A percentile compares a stretch with the other conserved stretches of the same genome.
Evolutionary conservation across 2,797 vertebrate genomes (phyloP).

Genomic region (Gymnopithys bicolor): DNA sequence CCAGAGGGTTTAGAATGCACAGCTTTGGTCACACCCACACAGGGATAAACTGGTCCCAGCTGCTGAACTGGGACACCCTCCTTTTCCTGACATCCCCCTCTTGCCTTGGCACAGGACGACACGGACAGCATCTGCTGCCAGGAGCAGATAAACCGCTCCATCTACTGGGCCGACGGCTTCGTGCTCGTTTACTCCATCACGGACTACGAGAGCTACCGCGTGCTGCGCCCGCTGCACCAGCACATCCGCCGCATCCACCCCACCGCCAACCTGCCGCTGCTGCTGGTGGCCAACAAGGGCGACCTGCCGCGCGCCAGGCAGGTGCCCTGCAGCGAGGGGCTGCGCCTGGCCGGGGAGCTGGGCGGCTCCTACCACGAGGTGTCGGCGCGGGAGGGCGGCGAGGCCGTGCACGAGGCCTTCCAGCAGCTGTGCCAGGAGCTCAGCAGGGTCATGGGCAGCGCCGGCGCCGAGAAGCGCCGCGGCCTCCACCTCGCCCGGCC

Average conservation of each 20-base stretch:
- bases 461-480: constrained; percentile 89
- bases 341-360: constrained; percentile 85
- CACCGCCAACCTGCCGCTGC: constrained; percentile 89
- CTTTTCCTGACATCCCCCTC: background rate
- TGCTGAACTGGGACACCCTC: too few relatives aligned
- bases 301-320: constrained; percentile 90
- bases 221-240: constrained; percentile 90
- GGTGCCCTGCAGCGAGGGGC: constrained; percentile 87
- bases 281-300: constrained; percentile 92
- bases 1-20: too few relatives aligned
- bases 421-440: constrained; percentile 91
- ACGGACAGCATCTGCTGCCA: constrained; percentile 88
- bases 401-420: constrained; percentile 88
- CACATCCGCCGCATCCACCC: constrained; percentile 91
- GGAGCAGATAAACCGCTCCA: constrained; percentile 90
- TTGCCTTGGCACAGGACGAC: constrained; percentile 80
- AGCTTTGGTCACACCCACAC: too few relatives aligned
- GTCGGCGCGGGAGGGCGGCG: constrained; percentile 89
- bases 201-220: constrained; percentile 87
- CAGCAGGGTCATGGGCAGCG: constrained; percentile 83
- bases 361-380: constrained; percentile 87
- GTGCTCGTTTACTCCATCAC: constrained; percentile 94
- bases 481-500: constrained; percentile 90
- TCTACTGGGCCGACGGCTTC: constrained; percentile 95
- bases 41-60: too few relatives aligned